phyloP scores from a whole-genome alignment of 1,140 invertebrate genomes.

The Microplitis mediator region DNA sequence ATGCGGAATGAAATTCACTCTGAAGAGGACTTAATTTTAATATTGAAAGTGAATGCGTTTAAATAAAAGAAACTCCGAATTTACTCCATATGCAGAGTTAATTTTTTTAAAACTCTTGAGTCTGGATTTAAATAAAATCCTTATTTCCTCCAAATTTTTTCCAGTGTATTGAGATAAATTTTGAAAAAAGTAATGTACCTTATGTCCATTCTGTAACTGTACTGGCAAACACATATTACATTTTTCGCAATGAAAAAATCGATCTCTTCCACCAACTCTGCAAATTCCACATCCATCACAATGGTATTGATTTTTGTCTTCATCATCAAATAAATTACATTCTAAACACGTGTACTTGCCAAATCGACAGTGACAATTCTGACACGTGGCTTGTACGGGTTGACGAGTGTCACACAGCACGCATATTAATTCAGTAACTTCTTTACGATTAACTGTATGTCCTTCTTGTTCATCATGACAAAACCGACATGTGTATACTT shows the following conservation, averaged over 20 bases:
- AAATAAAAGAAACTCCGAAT: too few species aligned
- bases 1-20: too few species aligned
- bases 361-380: constrained; percentile 76
- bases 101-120: too few species aligned
- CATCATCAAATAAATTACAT: constrained; percentile 89
- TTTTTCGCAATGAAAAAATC: constrained; percentile 85
- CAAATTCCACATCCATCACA: constrained; percentile 89
- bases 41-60: too few species aligned
- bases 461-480: constrained; percentile 87
- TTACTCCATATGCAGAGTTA: too few species aligned
- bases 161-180: neutral
- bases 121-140: too few species aligned
- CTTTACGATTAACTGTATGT: constrained; percentile 81
- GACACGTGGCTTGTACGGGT: constrained; percentile 77
- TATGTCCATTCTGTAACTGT: constrained; percentile 78
- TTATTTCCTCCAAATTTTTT: neutral
- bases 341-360: constrained; percentile 87
- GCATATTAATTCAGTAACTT: constrained; percentile 82
- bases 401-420: constrained; percentile 80
- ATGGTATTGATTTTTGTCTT: constrained; percentile 87
- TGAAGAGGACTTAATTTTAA: too few species aligned
- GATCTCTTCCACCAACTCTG: constrained; percentile 81
- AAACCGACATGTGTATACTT: constrained; percentile 85
- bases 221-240: constrained; percentile 88
- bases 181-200: constrained; percentile 63